These are phyloP conservation scores for Oplegnathus fasciatus DNA, from an alignment of 2,113 vertebrate genomes.

Conservation along the genomic window DNA sequence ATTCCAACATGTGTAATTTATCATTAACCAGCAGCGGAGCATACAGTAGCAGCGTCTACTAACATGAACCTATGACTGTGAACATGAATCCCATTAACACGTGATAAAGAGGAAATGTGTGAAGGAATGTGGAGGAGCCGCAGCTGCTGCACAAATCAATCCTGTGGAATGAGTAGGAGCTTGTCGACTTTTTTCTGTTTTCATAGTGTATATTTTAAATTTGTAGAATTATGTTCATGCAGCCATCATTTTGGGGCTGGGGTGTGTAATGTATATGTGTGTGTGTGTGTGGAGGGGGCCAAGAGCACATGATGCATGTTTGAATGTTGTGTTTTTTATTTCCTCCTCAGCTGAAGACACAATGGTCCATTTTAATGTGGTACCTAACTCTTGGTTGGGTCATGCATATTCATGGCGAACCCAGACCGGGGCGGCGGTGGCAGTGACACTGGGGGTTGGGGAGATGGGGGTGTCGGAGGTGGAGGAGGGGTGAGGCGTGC, in stretches of 20 bases:
- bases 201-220: constrained; percentile 33
- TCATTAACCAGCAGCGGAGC: constrained; percentile 64
- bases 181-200: constrained; percentile 13
- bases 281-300: constrained; percentile 7
- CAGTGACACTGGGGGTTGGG: constrained; percentile 84
- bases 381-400: constrained; percentile 83
- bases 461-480: constrained; percentile 28
- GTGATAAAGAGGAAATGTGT: constrained; percentile 52
- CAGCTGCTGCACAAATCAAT: constrained; percentile 65
- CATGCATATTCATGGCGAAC: constrained; percentile 96
- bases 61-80: constrained; percentile 63
- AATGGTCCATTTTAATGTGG: constrained; percentile 94
- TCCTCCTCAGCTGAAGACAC: constrained; percentile 80
- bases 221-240: not conserved
- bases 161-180: constrained; percentile 54
- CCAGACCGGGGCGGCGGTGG: constrained; percentile 84
- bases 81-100: constrained; percentile 71
- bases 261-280: not conserved
- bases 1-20: constrained; percentile 65
- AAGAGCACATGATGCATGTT: not conserved
- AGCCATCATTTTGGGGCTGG: constrained; percentile 9
- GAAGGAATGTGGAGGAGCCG: constrained; percentile 48
- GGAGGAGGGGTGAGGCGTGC: constrained; percentile 85
- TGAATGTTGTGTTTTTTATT: constrained; percentile 10
- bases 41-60: constrained; percentile 38